phyloP scores from a whole-genome alignment of 2,888 invertebrate genomes.

The Spodoptera picta region DNA sequence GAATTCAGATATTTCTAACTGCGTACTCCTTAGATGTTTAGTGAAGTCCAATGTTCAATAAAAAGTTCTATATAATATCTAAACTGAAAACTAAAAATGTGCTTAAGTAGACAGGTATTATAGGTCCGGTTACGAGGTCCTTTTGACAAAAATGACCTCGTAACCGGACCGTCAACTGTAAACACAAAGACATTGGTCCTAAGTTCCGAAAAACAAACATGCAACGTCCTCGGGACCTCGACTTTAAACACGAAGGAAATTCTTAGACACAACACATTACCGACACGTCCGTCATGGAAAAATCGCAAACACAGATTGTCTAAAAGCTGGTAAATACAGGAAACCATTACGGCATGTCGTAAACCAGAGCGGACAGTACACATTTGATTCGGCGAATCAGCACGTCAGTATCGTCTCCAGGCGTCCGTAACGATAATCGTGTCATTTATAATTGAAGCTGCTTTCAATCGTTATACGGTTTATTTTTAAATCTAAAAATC shows the following conservation, averaged over 20 bases:
- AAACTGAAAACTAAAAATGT: too few species aligned
- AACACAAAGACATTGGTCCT: constrained; percentile 9
- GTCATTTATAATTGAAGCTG: constrained; percentile 46
- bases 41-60: too few species aligned
- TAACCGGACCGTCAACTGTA: background rate
- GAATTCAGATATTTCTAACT: too few species aligned
- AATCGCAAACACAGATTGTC: constrained; percentile 41
- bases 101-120: too few species aligned
- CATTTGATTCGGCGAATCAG: constrained; percentile 51
- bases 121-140: background rate
- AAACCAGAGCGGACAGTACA: constrained; percentile 63
- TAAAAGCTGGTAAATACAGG: constrained; percentile 68
- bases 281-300: constrained; percentile 31
- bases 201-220: constrained; percentile 4
- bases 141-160: background rate
- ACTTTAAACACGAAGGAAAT: constrained; percentile 12
- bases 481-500: background rate
- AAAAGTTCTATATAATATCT: too few species aligned
- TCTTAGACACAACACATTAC: constrained; percentile 36
- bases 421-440: constrained; percentile 50
- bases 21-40: too few species aligned
- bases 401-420: constrained; percentile 62
- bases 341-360: constrained; percentile 74
- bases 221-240: background rate
- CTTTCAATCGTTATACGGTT: constrained; percentile 11